These are phyloP conservation scores for Ranitomeya variabilis DNA, from an alignment of 2,113 vertebrate species.

Conservation along the genomic window DNA sequence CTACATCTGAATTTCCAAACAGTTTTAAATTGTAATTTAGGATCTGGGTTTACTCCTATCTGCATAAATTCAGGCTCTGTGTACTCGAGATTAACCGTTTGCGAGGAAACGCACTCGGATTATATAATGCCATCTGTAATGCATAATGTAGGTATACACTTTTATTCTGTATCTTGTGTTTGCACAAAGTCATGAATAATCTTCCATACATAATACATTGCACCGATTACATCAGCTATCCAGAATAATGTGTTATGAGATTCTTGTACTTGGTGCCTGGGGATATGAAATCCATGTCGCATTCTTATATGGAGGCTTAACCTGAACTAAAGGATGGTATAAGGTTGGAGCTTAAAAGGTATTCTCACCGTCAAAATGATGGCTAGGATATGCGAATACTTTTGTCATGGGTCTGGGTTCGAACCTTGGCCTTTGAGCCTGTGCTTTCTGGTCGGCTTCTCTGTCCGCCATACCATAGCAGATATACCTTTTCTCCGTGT, in stretches of 20 bases:
- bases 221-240: conserved; percentile 16
- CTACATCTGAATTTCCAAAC: not conserved
- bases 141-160: not conserved
- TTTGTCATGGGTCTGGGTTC: no score
- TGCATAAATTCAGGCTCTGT: not conserved
- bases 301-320: not conserved
- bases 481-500: no score
- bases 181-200: not conserved
- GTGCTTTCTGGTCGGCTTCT: no score
- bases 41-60: not conserved
- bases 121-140: not conserved
- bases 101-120: not conserved
- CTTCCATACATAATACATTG: not conserved
- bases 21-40: not conserved
- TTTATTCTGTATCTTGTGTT: not conserved
- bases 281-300: not conserved
- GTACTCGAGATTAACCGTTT: not conserved
- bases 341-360: no score
- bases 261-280: not conserved
- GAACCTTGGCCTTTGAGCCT: no score
- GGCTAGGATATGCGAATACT: no score
- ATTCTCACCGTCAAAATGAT: no score
- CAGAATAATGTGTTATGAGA: not conserved
- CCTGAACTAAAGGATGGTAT: not conserved
- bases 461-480: no score